phyloP scores from a whole-genome alignment of 2,888 invertebrate species.

The Coecobrya sp. region DNA sequence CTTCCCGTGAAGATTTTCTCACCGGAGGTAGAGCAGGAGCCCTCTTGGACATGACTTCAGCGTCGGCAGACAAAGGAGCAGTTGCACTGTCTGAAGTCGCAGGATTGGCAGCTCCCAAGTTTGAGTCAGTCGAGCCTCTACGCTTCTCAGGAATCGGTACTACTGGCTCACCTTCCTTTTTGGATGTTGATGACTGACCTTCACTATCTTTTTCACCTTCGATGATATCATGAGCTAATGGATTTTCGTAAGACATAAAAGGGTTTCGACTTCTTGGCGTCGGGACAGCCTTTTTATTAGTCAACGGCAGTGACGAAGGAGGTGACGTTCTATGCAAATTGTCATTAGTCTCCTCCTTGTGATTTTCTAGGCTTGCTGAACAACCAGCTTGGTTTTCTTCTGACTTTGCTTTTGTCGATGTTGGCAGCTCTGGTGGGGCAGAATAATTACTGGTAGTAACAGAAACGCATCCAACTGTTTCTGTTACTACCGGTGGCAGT shows the following conservation, averaged over 20 bases:
- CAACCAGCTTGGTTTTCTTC: neutral
- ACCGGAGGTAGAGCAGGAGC: conserved; percentile 33
- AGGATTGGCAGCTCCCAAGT: neutral
- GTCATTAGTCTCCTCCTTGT: neutral
- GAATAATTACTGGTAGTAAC: neutral
- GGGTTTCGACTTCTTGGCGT: conserved; percentile 73
- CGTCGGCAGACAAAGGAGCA: neutral
- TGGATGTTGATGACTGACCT: neutral
- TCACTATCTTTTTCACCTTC: conserved; percentile 52
- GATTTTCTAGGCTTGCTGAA: neutral
- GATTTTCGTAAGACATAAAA: conserved; percentile 79
- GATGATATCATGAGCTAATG: conserved; percentile 68
- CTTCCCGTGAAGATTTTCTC: conserved; percentile 56
- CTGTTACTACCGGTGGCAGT: conserved; percentile 49
- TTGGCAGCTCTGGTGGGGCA: neutral
- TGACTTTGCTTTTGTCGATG: neutral
- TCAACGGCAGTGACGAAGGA: neutral
- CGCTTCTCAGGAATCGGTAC: conserved; percentile 40
- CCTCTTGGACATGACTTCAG: neutral
- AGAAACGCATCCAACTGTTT: neutral
- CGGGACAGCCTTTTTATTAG: conserved; percentile 40
- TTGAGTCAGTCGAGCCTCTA: conserved; percentile 1
- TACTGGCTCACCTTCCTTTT: neutral
- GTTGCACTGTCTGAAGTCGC: neutral
- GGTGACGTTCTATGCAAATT: neutral